These are phyloP conservation scores for Orthosia gothica DNA, from an alignment of 2,888 invertebrate genomes.

Conservation along the genomic window DNA sequence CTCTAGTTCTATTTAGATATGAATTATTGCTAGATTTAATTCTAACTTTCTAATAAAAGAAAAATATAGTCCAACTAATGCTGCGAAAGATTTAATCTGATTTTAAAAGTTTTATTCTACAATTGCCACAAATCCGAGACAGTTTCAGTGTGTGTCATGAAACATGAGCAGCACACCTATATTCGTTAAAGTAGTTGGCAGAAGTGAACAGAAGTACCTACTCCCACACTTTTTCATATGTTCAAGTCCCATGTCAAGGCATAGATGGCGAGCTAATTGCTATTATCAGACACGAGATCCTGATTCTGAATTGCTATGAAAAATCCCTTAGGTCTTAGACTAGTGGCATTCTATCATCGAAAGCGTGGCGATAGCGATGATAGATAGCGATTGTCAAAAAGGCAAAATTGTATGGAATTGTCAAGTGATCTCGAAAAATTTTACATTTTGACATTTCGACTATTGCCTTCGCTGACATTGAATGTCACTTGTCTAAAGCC, in stretches of 20 bases:
- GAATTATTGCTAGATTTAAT: conserved; percentile 23
- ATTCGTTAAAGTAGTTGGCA: neutral
- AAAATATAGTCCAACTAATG: neutral
- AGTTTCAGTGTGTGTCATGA: neutral
- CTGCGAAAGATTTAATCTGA: neutral
- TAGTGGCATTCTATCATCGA: too few species aligned
- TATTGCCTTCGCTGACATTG: too few species aligned
- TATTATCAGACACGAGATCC: neutral
- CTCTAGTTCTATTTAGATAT: conserved; percentile 34
- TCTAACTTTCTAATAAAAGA: conserved; percentile 5
- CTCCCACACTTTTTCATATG: neutral
- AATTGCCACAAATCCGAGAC: neutral
- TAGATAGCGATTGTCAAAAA: too few species aligned
- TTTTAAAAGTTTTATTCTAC: neutral
- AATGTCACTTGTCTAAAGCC: too few species aligned
- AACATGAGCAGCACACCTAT: neutral
- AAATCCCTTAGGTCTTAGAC: too few species aligned
- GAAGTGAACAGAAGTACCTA: neutral
- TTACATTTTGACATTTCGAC: too few species aligned
- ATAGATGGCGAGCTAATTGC: neutral
- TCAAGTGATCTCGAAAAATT: too few species aligned
- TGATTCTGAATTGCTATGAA: neutral
- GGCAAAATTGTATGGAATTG: too few species aligned
- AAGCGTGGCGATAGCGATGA: too few species aligned
- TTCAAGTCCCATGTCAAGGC: neutral